Evolutionary conservation across 2,113 vertebrate species (phyloP), one percentile per base, ranked within the genome.

Genomic region (Varanus komodoensis): DNA sequence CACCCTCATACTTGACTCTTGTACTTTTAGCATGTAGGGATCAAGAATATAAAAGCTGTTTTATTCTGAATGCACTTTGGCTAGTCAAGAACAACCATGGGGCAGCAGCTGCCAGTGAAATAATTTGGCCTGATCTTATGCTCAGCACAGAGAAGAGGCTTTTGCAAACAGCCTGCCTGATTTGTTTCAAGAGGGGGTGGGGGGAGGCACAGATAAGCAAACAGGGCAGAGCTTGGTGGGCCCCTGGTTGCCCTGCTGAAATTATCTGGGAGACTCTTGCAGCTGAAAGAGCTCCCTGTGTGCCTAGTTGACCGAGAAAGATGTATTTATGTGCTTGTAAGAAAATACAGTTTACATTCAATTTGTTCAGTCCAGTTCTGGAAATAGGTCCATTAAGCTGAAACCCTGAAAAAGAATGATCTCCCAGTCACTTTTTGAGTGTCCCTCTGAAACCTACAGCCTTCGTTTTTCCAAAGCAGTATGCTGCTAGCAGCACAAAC

Each of bases 321-420:
- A 44, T 74, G 8, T 67, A 19, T 67, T 12, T 78, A 38, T 67
- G 34, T 8, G 2, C 44, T 52, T 89, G 38, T 50, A 68, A 67
- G 29, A 44, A 78, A 79, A 27, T 78, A 14, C 9, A 27, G 52
- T 75, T 50, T 27, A 34, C 44, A 52, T 50, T 34, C 52, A 54
- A 74, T 61, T 61, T 17, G 83, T 17, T 27, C 38, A 83, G 25
- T 87, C 69, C 50, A 23, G 57, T 93, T 90, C 91, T 92, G 89
- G 93, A 92, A 91, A 90, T 89, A 89, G 52, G 73, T 91, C 93
- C 94, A 94, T 94, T 90, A 93, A 95, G 93, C 50, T 82, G 79
- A 85, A 93, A 92, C 91, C 82, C 91, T 89, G 91, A 93, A 95
- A 44, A 96, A 95, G 82, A 92, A 92, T 89, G 0, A 89, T 94